Conservation (phyloP, 2,797 vertebrate species). For the Brachyalestes nurse region DNA sequence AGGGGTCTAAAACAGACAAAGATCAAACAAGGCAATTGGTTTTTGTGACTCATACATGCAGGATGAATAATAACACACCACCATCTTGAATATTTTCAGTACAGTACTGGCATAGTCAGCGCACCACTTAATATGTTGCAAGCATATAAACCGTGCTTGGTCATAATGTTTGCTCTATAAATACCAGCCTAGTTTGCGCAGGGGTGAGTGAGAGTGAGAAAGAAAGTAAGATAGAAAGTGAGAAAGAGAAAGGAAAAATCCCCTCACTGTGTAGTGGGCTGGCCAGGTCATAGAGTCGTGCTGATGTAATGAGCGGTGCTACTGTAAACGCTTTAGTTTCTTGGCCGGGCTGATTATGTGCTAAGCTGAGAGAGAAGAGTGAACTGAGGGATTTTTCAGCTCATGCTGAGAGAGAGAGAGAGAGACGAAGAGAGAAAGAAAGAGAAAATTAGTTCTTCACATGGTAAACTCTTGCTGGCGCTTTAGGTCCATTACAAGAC, state of each 20-base stretch:
- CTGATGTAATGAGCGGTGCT: conserved; percentile 38
- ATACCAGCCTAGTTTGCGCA: neutral
- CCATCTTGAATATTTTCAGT: neutral
- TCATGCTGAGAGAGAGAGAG: conserved; percentile 29
- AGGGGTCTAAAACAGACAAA: conserved; percentile 81
- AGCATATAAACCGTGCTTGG: neutral
- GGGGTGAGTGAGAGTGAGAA: conserved; percentile 3
- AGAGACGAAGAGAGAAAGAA: neutral
- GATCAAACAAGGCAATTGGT: conserved; percentile 40
- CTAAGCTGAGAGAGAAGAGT: conserved; percentile 44
- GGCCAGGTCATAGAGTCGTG: conserved; percentile 36
- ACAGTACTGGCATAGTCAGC: neutral
- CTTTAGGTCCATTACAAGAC: conserved; percentile 71
- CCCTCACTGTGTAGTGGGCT: conserved; percentile 9
- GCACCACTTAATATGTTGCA: neutral
- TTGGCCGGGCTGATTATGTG: conserved; percentile 36
- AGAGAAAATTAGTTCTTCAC: conserved; percentile 31
- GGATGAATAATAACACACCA: conserved; percentile 9
- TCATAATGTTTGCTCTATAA: conserved; percentile 10
- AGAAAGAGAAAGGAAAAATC: conserved; percentile 9
- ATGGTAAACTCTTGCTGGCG: conserved; percentile 61
- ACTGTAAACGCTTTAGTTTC: conserved; percentile 42
- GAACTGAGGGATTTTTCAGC: conserved; percentile 51
- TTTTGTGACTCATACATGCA: neutral
- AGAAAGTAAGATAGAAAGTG: conserved; percentile 9